phyloP scores from a whole-genome alignment of 2,797 vertebrate genomes.

The Ispidina lecontei region DNA sequence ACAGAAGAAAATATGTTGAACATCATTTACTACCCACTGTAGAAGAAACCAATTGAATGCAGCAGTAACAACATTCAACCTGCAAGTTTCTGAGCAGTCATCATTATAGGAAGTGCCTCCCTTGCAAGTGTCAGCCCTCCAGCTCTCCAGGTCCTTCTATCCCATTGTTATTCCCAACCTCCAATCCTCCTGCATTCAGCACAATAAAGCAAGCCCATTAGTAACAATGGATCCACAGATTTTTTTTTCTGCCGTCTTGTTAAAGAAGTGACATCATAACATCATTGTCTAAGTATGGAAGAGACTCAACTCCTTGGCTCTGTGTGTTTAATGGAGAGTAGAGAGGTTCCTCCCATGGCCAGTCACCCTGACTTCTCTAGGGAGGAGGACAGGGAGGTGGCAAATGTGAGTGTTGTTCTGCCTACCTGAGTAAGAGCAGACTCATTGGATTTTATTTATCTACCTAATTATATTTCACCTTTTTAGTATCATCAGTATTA shows the following conservation, averaged over 20 bases:
- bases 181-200: slow-evolving; percentile 2
- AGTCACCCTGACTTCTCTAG: neutral
- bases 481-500: neutral
- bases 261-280: neutral
- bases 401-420: rapidly evolving
- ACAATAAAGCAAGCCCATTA: neutral
- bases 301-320: neutral
- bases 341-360: neutral
- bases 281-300: neutral
- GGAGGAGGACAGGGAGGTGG: neutral
- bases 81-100: slow-evolving; percentile 19
- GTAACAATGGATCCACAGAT: neutral
- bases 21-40: neutral
- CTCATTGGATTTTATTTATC: neutral
- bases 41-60: slow-evolving; percentile 25
- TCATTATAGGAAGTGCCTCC: slow-evolving; percentile 8
- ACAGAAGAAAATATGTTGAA: slow-evolving; percentile 4
- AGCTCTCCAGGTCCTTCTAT: neutral
- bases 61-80: slow-evolving; percentile 11
- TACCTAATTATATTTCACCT: neutral
- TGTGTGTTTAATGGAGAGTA: neutral
- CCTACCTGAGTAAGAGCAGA: neutral
- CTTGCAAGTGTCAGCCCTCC: slow-evolving; percentile 21
- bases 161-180: neutral
- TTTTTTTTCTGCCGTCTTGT: neutral